phyloP scores from a whole-genome alignment of 1,140 invertebrate genomes.

The Coelopa frigida region DNA sequence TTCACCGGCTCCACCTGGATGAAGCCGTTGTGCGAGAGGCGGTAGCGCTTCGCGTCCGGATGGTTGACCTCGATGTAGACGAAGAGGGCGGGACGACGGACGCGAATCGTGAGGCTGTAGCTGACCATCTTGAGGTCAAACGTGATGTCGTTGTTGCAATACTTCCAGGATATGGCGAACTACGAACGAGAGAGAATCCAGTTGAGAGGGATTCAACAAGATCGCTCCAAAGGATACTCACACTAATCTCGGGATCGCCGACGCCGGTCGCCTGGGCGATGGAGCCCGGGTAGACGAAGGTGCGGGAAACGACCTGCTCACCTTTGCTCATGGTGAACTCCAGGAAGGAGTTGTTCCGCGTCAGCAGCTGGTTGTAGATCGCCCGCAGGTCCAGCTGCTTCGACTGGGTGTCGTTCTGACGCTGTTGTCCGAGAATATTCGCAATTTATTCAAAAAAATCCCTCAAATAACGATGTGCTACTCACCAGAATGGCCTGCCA shows the following conservation, averaged over 20 bases:
- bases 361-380: slow-evolving; percentile 14
- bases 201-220: not conserved
- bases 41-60: slow-evolving; percentile 22
- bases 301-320: not conserved
- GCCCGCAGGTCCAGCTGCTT: slow-evolving; percentile 24
- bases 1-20: slow-evolving; percentile 29
- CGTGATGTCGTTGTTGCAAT: not conserved
- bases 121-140: slow-evolving; percentile 9
- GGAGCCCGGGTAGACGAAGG: not conserved
- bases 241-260: slow-evolving; percentile 10
- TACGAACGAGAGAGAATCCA: not conserved
- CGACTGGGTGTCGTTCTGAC: slow-evolving; percentile 34
- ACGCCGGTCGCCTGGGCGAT: slow-evolving; percentile 1
- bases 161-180: not conserved
- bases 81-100: slow-evolving; percentile 30
- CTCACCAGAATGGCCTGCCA: slow-evolving; percentile 22
- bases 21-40: slow-evolving; percentile 43
- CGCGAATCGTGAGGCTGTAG: slow-evolving; percentile 28
- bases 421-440: no score
- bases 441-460: no score
- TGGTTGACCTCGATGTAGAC: slow-evolving; percentile 37
- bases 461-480: no score
- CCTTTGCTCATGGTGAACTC: slow-evolving; percentile 11
- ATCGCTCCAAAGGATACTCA: slow-evolving; percentile 1
- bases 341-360: slow-evolving; percentile 14